Evolutionary conservation across 1,140 invertebrate species (phyloP), one percentile per base, ranked within the genome.

Genomic region (Mizuhopecten yessoensis): DNA sequence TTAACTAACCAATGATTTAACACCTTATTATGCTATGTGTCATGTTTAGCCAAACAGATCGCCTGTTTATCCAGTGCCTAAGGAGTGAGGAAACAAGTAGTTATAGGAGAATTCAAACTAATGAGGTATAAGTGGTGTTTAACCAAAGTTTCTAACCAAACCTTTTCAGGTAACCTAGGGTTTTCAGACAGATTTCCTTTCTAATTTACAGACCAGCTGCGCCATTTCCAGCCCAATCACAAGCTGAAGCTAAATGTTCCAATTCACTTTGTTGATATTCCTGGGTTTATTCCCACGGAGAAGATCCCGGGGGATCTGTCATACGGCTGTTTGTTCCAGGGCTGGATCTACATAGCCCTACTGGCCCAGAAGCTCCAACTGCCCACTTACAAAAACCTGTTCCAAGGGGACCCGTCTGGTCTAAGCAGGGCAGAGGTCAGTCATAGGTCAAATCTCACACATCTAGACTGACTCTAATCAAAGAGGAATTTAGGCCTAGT

Each of bases 211-310:
- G 92, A 94, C 75, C 92, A 93, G 89, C 33, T 92, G 34, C 15
- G 45, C 49, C 36, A 90, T 75, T 87, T 90, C 88, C 36, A 89
- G 75, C 45, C 89, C 29, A 89, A n/a, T 33, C 88, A 88, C 42
- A 90, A 93, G 33, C 87, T 93, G 7, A 86, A 34, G 23, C 89
- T 93, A 33, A 91, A 92, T 75, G 86, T 92, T 13, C 93, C 95
- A 0, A 86, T 95, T 17, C 95, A 95, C 49, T 95, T 95, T 89
- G 93, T 94, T 75, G 93, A 95, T 90, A 92, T 94, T 15, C 90
- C 92, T 34, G 93, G 94, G 9, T 92, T 94, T n/a, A 88, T 42
- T 13, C 90, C 93, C 7, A 34, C 88, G 20, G 49, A 87, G 11
- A 86, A 87, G 0, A 33, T 94, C 17, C 86, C 91, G 0, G 89